Evolutionary conservation across 2,797 vertebrate genomes (phyloP), one percentile per base, ranked within the genome.

Genomic region (Otolemur crassicaudatus): DNA sequence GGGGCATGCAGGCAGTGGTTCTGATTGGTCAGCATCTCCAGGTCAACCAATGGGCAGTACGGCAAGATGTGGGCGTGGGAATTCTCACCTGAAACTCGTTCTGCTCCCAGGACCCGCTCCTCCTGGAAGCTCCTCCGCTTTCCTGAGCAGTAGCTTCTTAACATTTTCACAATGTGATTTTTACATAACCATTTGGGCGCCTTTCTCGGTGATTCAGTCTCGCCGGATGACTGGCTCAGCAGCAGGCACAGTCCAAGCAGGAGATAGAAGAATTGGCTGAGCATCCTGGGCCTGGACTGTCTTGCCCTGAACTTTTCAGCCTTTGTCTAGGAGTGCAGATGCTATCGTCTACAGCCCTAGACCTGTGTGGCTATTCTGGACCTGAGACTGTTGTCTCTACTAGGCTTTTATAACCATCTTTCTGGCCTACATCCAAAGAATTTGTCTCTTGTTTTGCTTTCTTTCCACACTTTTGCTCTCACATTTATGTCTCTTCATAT

Each of bases 161-260:
- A 2, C 2, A 0, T 29, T 13, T 27, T 1, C 12, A 14, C 27
- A 63, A 0, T 27, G 6, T 5, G 2, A 27, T 2, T 29, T 13
- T 63, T 23, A 37, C 29, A 79, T 3, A 2, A 16, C 14, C 4
- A 11, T 19, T 3, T 0, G 3, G 29, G 2, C 6, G 3, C 6
- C 7, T 7, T 40, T 60, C 3, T 3, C 16, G 3, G n/a, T 17
- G 34, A 9, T 3, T 19, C 19, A 46, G 20, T 75, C 58, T 61
- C 69, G 11, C 56, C n/a, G 19, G 37, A 12, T 1, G 25, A 13
- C 23, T 81, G 92, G 72, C 67, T 92, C 40, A 97, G 53, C 19
- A 96, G 67, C 61, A 97, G 72, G 29, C 87, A 89, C 19, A 87
- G 1, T 31, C 14, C 72, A 46, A 97, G n/a, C 19, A 96, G 46